A percentile compares a stretch with the other conserved stretches of the same genome.
Evolutionary conservation across 2,797 vertebrate species (phyloP).

Genomic region (Anguilla marmorata): DNA sequence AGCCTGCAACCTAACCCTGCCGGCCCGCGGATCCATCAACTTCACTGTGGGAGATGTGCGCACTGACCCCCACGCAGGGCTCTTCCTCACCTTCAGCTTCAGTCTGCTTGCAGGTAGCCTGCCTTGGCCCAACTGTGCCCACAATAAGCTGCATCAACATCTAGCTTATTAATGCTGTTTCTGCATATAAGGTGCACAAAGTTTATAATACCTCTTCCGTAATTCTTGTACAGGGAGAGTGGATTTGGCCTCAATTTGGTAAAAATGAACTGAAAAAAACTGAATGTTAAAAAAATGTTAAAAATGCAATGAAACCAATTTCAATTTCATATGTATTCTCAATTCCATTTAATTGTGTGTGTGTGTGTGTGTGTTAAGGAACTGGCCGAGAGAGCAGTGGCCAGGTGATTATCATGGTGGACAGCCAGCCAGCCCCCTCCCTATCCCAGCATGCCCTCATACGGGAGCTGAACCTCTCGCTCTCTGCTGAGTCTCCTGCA

Average conservation of each 20-base stretch:
- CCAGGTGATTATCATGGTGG: slow-evolving; percentile 54
- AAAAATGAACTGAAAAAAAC: not conserved
- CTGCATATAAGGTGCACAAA: not conserved
- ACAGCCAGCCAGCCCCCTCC: slow-evolving; percentile 47
- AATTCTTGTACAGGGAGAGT: not conserved
- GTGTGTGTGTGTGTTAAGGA: slow-evolving; percentile 48
- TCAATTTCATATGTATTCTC: not conserved
- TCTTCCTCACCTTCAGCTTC: slow-evolving; percentile 71
- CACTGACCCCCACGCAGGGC: slow-evolving; percentile 60
- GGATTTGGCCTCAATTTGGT: not conserved
- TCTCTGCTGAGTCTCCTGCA: slow-evolving; percentile 43
- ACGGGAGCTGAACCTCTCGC: slow-evolving; percentile 55
- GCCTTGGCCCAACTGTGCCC: not conserved
- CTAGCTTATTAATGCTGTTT: not conserved
- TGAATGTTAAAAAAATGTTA: not conserved
- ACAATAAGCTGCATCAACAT: not conserved
- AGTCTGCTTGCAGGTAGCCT: slow-evolving; percentile 67
- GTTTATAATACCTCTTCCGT: not conserved
- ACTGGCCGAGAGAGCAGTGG: slow-evolving; percentile 50
- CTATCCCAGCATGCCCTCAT: slow-evolving; percentile 51
- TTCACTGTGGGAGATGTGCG: slow-evolving; percentile 64
- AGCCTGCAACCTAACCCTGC: slow-evolving; percentile 47
- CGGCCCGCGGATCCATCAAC: slow-evolving; percentile 53
- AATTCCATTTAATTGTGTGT: not conserved
- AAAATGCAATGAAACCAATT: not conserved